Evolutionary conservation across 2,113 vertebrate species (phyloP).

Genomic region (Ochotona curzoniae): DNA sequence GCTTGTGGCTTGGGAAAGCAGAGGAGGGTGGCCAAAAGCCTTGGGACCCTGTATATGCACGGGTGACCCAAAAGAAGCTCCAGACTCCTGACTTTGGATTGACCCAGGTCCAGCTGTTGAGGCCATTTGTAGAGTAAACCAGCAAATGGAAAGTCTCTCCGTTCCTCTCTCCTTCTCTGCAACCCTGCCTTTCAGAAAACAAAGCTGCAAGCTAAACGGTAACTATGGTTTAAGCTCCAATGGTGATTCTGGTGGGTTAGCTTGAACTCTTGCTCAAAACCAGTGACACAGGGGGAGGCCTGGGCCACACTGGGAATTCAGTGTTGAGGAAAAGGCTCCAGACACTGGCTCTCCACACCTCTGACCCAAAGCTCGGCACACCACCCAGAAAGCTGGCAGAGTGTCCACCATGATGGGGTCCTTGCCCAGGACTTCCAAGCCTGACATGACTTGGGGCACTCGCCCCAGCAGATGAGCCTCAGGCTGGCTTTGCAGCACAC

Average conservation of each 20-base stretch:
- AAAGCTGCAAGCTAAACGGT: no score
- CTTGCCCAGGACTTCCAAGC: background rate
- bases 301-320: background rate
- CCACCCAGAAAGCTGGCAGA: background rate
- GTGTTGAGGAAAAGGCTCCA: background rate
- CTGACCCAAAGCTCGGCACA: background rate
- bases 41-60: no score
- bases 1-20: no score
- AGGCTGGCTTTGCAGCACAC: background rate
- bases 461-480: rapidly evolving
- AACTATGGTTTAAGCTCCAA: background rate
- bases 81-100: no score
- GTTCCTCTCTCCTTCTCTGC: no score
- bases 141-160: no score
- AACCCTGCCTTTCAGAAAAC: no score
- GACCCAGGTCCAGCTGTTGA: no score
- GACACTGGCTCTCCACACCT: background rate
- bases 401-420: rapidly evolving
- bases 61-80: no score
- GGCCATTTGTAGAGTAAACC: no score
- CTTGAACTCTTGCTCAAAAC: background rate
- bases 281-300: rapidly evolving
- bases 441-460: rapidly evolving
- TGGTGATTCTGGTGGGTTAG: background rate
- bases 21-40: no score